Conservation (phyloP, 1,140 invertebrate species). For the Drosophila parabipectinata region DNA sequence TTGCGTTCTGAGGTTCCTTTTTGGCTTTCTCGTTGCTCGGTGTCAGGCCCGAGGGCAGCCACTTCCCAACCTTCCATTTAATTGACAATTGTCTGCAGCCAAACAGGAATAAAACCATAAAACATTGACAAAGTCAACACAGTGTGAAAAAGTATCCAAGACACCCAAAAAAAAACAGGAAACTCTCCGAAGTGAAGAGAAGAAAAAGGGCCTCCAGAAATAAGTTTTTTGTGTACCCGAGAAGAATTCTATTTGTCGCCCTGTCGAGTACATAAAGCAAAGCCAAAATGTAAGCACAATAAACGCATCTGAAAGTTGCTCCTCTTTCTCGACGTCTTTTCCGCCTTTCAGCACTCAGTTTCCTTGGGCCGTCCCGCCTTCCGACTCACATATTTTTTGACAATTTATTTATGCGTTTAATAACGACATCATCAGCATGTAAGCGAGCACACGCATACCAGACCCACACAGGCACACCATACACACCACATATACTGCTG, state of each 20-base stretch:
- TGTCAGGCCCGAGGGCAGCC: slow-evolving; percentile 16
- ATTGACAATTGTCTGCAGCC: slow-evolving; percentile 74
- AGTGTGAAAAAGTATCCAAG: slow-evolving; percentile 28
- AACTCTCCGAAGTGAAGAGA: not conserved
- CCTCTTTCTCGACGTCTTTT: slow-evolving; percentile 1
- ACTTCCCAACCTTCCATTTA: slow-evolving; percentile 42
- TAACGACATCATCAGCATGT: slow-evolving; percentile 81
- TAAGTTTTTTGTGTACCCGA: slow-evolving; percentile 26
- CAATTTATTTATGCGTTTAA: slow-evolving; percentile 83
- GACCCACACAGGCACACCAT: slow-evolving; percentile 7
- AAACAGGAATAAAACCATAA: slow-evolving; percentile 69
- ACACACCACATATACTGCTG: slow-evolving; percentile 8
- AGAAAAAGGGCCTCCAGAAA: slow-evolving; percentile 16
- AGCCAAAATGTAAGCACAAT: slow-evolving; percentile 44
- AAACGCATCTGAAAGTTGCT: slow-evolving; percentile 48
- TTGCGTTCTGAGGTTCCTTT: slow-evolving; percentile 38
- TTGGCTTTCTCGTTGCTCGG: slow-evolving; percentile 18
- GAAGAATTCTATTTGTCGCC: slow-evolving; percentile 48
- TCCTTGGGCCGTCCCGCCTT: slow-evolving; percentile 25
- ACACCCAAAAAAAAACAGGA: not conserved
- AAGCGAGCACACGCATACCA: slow-evolving; percentile 37
- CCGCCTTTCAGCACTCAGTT: not conserved
- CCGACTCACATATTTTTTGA: slow-evolving; percentile 52
- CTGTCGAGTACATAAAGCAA: slow-evolving; percentile 46
- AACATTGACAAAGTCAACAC: slow-evolving; percentile 62